Conservation (phyloP, 2,888 invertebrate species). For the Elaeidobius kamerunicus region DNA sequence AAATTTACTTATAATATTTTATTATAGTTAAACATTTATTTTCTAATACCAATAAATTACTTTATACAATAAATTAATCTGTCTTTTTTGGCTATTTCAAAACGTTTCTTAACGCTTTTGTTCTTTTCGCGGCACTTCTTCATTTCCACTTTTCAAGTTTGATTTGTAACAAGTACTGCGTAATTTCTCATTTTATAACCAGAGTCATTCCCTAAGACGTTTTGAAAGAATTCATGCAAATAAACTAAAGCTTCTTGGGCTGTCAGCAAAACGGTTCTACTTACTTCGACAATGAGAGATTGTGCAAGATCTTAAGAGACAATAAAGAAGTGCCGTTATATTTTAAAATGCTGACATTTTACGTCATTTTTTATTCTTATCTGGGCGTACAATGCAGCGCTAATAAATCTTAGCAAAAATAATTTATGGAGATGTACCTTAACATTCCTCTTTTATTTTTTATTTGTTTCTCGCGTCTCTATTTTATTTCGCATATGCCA, state of each 20-base stretch:
- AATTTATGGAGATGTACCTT: conserved; percentile 11
- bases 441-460: neutral
- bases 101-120: too few species aligned
- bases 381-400: conserved; percentile 3
- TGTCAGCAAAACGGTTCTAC: conserved; percentile 24
- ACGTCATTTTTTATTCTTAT: conserved; percentile 20
- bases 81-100: too few species aligned
- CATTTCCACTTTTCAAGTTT: conserved; percentile 14
- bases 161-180: conserved; percentile 14
- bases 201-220: conserved; percentile 1
- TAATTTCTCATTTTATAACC: conserved; percentile 19
- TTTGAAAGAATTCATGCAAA: conserved; percentile 23
- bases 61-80: too few species aligned
- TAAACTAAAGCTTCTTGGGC: conserved; percentile 24
- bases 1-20: too few species aligned
- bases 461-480: too few species aligned
- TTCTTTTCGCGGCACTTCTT: neutral
- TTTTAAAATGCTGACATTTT: conserved; percentile 21
- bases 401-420: conserved; percentile 18
- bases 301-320: conserved; percentile 23
- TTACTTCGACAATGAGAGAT: conserved; percentile 28
- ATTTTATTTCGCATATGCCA: too few species aligned
- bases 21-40: too few species aligned
- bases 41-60: too few species aligned
- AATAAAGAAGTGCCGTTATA: conserved; percentile 25